A percentile compares a stretch with the other conserved stretches of the same genome.
Evolutionary conservation across 2,888 invertebrate species (phyloP).

Genomic region (Hypselothyrea guttata): DNA sequence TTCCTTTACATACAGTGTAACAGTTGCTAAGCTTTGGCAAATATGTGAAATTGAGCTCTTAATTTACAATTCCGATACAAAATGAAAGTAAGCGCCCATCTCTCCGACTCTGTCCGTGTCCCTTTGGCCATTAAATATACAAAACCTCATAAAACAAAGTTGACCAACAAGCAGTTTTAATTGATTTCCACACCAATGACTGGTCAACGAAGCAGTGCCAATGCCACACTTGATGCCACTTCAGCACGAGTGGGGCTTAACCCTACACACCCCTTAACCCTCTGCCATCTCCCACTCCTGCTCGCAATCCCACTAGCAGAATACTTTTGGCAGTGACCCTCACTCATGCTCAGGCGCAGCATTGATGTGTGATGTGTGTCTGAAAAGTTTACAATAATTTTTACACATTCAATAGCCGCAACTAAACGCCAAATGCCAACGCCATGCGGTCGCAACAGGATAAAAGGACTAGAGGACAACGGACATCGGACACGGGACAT

Average conservation of each 20-base stretch:
- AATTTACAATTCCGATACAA: slow-evolving; percentile 24
- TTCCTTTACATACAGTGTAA: no score
- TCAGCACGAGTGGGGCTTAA: no score
- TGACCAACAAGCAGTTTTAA: slow-evolving; percentile 71
- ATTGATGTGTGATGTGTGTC: slow-evolving; percentile 63
- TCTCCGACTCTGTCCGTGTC: background rate
- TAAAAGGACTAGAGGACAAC: slow-evolving; percentile 7
- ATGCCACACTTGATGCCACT: background rate
- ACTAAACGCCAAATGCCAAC: slow-evolving; percentile 73
- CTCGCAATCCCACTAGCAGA: no score
- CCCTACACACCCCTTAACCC: no score
- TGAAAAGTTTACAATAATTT: slow-evolving; percentile 79
- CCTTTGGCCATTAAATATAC: slow-evolving; percentile 51
- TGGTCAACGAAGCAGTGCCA: slow-evolving; percentile 16
- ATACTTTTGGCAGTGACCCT: background rate
- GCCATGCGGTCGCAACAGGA: slow-evolving; percentile 44
- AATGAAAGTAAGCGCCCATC: slow-evolving; percentile 45
- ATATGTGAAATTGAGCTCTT: slow-evolving; percentile 12
- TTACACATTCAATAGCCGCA: slow-evolving; percentile 75
- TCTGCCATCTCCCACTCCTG: background rate
- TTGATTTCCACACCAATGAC: slow-evolving; percentile 64
- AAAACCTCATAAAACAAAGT: slow-evolving; percentile 66
- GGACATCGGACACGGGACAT: background rate
- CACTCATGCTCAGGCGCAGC: slow-evolving; percentile 5
- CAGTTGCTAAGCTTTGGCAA: no score